Evolutionary conservation across 1,140 invertebrate genomes (phyloP), one percentile per base, ranked within the genome.

Genomic region (Oncopodura yosiiana): DNA sequence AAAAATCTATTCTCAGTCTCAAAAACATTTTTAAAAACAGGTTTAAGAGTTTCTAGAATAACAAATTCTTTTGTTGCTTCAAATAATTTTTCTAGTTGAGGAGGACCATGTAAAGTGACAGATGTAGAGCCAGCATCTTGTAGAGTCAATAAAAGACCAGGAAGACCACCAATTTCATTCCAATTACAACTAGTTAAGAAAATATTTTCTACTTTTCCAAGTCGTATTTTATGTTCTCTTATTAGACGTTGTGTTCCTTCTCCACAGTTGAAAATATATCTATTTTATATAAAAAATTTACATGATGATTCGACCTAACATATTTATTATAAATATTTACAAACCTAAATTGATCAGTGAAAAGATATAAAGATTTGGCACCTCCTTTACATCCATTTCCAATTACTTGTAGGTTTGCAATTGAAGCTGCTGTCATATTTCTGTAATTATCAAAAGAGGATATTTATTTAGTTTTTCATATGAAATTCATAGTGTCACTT

Each of bases 231-330:
- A 68, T 91, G 82, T 69, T 94, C 89, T 68, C 84, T 78, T 3
- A 84, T 81, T 48, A 94, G 67, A 34, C 90, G 75, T 70, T 94
- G 91, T 12, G 81, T 84, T 19, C 87, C 84, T 75, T 94, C 91
- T 1, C 89, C 87, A 70, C 90, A 94, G 67, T 94, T 94, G 65
- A 95, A 94, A 0, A 94, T 66, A 68, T 93, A 94, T 48, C 83
- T 85, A 43, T 50, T 46, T 32, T n/a, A n/a, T 18, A 61, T 26
- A 37, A 57, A 56, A 32, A 39, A 44, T 53, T 34, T 49, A 37
- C 18, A 49, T 49, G 51, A 24, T 29, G 34, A 3, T 44, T 34
- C 11, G 9, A 32, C 29, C 21, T 12, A 14, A 19, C 14, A 34
- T 34, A 34, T 34, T 34, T 34, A 34, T 9, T 9, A 34, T 9